These are phyloP conservation scores for Andrena trimmerana DNA, from an alignment of 2,888 invertebrate species.

Conservation along the genomic window DNA sequence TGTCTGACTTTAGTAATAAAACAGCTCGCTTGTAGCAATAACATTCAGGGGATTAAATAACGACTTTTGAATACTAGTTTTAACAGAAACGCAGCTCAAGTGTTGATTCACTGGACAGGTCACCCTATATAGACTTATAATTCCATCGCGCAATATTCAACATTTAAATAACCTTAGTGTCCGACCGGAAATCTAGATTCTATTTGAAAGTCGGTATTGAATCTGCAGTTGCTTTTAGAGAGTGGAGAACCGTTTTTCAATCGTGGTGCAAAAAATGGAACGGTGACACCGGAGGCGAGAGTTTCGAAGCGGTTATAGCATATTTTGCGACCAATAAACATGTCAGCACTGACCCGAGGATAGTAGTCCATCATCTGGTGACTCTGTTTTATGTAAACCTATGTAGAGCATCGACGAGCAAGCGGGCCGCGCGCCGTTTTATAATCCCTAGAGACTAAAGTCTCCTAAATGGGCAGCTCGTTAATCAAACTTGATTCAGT, in stretches of 20 bases:
- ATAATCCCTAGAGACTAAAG: constrained; percentile 72
- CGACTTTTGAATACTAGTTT: too few relatives aligned
- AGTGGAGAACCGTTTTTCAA: neutral
- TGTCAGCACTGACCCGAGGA: constrained; percentile 67
- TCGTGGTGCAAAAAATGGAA: neutral
- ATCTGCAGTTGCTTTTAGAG: too few relatives aligned
- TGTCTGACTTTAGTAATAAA: too few relatives aligned
- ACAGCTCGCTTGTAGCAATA: too few relatives aligned
- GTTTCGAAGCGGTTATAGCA: neutral
- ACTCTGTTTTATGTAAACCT: constrained; percentile 60
- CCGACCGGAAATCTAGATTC: too few relatives aligned
- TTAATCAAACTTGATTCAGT: constrained; percentile 74
- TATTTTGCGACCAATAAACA: constrained; percentile 72
- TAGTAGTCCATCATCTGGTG: constrained; percentile 70
- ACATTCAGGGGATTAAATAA: too few relatives aligned
- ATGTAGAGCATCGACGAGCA: constrained; percentile 57
- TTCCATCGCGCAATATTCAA: too few relatives aligned
- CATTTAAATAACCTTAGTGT: too few relatives aligned
- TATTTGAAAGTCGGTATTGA: too few relatives aligned
- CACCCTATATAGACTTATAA: too few relatives aligned
- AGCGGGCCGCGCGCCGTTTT: constrained; percentile 64
- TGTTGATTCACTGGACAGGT: too few relatives aligned
- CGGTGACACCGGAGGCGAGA: neutral
- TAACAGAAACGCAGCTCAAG: too few relatives aligned
- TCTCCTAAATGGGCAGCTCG: constrained; percentile 71